A percentile compares a stretch with the other conserved stretches of the same genome.
phyloP scores from a whole-genome alignment of 2,113 vertebrate genomes.

The Calonectris borealis region DNA sequence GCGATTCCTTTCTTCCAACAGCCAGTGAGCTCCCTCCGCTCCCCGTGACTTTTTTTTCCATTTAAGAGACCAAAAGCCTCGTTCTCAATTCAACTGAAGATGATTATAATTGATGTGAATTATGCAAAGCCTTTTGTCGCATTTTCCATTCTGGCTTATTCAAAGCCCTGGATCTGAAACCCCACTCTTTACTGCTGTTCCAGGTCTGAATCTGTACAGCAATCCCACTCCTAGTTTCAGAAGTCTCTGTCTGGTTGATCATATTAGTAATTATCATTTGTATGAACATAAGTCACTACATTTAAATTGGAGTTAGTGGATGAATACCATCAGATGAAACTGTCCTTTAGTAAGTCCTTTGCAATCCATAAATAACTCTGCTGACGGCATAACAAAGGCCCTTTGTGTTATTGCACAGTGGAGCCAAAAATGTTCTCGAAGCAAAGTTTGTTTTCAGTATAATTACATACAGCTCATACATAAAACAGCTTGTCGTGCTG shows the following conservation, averaged over 20 bases:
- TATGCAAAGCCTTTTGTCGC: conserved; percentile 23
- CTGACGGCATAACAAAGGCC: conserved; percentile 30
- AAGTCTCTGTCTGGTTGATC: conserved; percentile 10
- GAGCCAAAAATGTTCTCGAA: conserved; percentile 58
- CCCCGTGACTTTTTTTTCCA: neutral
- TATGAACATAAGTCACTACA: neutral
- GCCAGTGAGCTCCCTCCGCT: neutral
- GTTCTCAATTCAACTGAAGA: conserved; percentile 34
- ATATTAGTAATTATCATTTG: neutral
- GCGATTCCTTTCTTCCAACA: neutral
- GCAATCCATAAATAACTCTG: conserved; percentile 39
- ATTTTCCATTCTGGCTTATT: neutral
- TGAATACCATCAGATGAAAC: conserved; percentile 13
- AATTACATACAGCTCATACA: conserved; percentile 50
- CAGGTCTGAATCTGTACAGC: neutral
- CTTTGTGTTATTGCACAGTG: conserved; percentile 30
- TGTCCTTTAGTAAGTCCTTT: conserved; percentile 8
- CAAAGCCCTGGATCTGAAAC: conserved; percentile 6
- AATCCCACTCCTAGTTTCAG: neutral
- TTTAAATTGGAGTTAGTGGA: conserved; percentile 1
- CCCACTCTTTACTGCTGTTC: neutral
- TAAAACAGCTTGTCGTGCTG: neutral
- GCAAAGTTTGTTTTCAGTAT: conserved; percentile 58
- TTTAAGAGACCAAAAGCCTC: neutral
- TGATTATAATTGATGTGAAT: conserved; percentile 54